Evolutionary conservation across 2,888 invertebrate genomes (phyloP).

Genomic region (Drosophila anceps): DNA sequence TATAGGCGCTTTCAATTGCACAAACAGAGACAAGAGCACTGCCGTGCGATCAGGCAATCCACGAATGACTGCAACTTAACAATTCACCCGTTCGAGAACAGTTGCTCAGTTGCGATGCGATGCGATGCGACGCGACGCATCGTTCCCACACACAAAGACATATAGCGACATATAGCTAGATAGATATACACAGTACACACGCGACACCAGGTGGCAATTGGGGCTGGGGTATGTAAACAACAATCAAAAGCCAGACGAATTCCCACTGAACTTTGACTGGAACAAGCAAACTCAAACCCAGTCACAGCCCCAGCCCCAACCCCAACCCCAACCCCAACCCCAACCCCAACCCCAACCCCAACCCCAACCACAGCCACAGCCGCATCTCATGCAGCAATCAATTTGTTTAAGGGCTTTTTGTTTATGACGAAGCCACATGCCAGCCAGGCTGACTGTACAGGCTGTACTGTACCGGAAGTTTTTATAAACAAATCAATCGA

Average conservation of each 20-base stretch:
- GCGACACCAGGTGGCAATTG: slow-evolving; percentile 63
- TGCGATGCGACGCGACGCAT: background rate
- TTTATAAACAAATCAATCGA: slow-evolving; percentile 77
- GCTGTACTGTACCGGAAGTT: slow-evolving; percentile 63
- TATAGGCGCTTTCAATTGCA: slow-evolving; percentile 33
- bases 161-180: background rate
- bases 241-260: slow-evolving; percentile 39
- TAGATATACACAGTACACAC: slow-evolving; percentile 14
- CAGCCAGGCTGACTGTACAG: slow-evolving; percentile 29
- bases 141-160: slow-evolving; percentile 12
- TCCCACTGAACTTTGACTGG: slow-evolving; percentile 61
- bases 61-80: slow-evolving; percentile 49
- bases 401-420: slow-evolving; percentile 61
- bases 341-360: background rate
- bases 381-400: slow-evolving; percentile 27
- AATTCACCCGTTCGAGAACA: slow-evolving; percentile 23
- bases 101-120: slow-evolving; percentile 24
- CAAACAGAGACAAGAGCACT: slow-evolving; percentile 14
- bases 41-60: slow-evolving; percentile 44
- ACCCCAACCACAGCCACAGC: background rate
- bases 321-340: background rate
- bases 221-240: slow-evolving; percentile 52
- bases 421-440: slow-evolving; percentile 45
- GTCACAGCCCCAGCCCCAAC: background rate
- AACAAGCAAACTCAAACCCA: background rate